Percentiles rank a stretch among this genome's conserved stretches.
These are phyloP conservation scores for Phenganax marumi DNA, from an alignment of 92 coral and sea anemone genomes.

Conservation along the genomic window DNA sequence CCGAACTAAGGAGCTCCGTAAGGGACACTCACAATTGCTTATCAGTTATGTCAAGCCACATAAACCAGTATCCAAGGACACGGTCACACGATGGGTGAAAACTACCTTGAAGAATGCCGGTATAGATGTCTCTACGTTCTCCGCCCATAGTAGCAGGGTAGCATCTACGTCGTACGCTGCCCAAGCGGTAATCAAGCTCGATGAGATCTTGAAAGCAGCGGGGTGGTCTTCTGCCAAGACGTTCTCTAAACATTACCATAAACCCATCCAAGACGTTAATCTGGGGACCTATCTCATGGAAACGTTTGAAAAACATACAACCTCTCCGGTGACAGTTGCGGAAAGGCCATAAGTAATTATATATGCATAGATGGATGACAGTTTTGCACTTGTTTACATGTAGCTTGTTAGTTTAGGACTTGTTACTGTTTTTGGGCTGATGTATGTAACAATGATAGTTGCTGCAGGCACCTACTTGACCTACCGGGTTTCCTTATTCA, in stretches of 20 bases:
- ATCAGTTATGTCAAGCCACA: constrained; percentile 50
- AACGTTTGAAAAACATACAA: too few relatives aligned
- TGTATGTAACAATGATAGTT: too few relatives aligned
- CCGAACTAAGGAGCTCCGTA: constrained; percentile 27
- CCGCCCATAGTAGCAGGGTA: constrained; percentile 21
- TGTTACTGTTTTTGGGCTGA: too few relatives aligned
- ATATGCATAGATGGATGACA: too few relatives aligned
- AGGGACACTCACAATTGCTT: constrained; percentile 18
- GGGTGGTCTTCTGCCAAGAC: constrained; percentile 55
- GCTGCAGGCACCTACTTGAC: too few relatives aligned
- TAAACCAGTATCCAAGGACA: constrained; percentile 45
- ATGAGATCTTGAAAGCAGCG: constrained; percentile 51
- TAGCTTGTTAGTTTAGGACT: too few relatives aligned
- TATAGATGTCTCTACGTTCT: not conserved
- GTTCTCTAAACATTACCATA: constrained; percentile 27
- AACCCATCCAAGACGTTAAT: constrained; percentile 5
- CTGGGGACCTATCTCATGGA: too few relatives aligned
- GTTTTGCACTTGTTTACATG: too few relatives aligned
- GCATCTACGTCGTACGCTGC: constrained; percentile 41
- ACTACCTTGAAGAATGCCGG: not conserved
- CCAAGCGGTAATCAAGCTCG: constrained; percentile 13
- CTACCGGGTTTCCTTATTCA: too few relatives aligned
- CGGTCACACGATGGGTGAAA: constrained; percentile 36
- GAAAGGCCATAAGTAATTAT: too few relatives aligned
- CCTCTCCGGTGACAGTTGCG: too few relatives aligned